Evolutionary conservation across 2,113 vertebrate species (phyloP).

Genomic region (Hippoglossus stenolepis): DNA sequence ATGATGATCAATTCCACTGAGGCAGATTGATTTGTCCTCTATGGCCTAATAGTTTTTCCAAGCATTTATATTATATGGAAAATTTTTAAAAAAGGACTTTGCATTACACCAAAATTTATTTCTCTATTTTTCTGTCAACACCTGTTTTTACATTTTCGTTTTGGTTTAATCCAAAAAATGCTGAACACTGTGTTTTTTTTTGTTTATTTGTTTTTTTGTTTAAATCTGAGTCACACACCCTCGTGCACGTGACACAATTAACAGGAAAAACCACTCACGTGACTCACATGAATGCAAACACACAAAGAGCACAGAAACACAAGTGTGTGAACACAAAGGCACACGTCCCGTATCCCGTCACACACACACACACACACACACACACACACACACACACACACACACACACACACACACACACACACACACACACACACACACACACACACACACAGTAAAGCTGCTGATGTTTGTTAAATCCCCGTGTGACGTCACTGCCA

Average conservation of each 20-base stretch:
- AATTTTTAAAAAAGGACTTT: no score
- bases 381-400: neutral
- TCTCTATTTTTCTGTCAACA: no score
- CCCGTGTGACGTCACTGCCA: slow-evolving; percentile 42
- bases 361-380: slow-evolving; percentile 3
- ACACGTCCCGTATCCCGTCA: neutral
- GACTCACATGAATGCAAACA: neutral
- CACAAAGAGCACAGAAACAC: slow-evolving; percentile 16
- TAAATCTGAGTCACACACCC: neutral
- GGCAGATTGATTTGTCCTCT: no score
- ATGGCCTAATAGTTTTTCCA: no score
- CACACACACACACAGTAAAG: slow-evolving; percentile 10
- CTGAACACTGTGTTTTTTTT: neutral
- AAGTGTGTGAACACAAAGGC: neutral
- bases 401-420: slow-evolving; percentile 1
- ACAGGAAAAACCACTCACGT: slow-evolving; percentile 9
- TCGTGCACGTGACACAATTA: neutral
- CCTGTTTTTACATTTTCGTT: no score
- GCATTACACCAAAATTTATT: no score
- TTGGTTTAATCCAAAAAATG: no score
- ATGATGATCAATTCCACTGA: no score
- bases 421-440: slow-evolving; percentile 3
- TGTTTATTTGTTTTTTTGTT: no score
- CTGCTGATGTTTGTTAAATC: slow-evolving; percentile 45
- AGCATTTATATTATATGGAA: no score